Percentiles rank a stretch among this genome's conserved stretches.
Conservation (phyloP, 2,797 vertebrate genomes). For the Brachyrhaphis roseni region DNA sequence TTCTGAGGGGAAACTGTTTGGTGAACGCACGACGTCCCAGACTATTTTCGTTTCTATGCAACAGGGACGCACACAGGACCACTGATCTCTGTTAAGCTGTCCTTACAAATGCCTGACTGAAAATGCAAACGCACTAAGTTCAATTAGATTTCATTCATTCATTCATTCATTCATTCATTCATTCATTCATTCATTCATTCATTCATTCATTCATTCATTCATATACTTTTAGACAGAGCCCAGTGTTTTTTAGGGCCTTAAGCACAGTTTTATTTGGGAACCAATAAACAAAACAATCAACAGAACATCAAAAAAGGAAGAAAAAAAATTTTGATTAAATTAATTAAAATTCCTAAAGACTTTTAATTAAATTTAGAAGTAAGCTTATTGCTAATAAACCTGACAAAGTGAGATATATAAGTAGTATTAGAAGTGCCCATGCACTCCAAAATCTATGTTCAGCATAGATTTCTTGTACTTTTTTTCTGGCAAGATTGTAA, state of each 20-base stretch:
- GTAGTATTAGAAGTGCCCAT: neutral
- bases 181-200: neutral
- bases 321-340: no score
- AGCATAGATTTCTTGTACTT: neutral
- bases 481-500: neutral
- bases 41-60: constrained; percentile 74
- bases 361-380: neutral
- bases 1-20: neutral
- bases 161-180: neutral
- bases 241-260: neutral
- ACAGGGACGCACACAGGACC: constrained; percentile 75
- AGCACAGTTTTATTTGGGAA: neutral
- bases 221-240: neutral
- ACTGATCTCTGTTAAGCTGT: neutral
- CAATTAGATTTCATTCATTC: neutral
- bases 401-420: neutral
- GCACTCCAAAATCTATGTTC: no score
- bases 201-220: neutral
- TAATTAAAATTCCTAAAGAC: neutral
- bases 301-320: neutral
- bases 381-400: neutral
- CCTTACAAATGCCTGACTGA: constrained; percentile 54
- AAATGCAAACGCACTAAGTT: constrained; percentile 9
- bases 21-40: neutral
- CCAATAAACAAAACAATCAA: neutral